Evolutionary conservation across 1,140 invertebrate genomes (phyloP).

Genomic region (Drosophila ohnishii): DNA sequence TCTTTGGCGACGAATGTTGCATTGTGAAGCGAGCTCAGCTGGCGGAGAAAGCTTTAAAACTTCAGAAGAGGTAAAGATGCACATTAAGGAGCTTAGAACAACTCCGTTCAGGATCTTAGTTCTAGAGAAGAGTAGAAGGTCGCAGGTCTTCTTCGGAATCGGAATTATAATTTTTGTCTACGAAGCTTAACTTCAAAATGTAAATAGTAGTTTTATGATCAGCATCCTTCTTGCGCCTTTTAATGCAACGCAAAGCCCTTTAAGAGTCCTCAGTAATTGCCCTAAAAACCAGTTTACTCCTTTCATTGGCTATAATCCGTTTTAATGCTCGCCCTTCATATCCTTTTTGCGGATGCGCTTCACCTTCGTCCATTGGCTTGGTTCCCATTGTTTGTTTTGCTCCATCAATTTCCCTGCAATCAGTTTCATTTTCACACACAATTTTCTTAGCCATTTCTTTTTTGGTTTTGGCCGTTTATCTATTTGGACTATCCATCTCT

Average conservation of each 20-base stretch:
- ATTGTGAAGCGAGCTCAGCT: slow-evolving; percentile 6
- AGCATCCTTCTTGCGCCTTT: background rate
- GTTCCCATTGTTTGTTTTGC: slow-evolving; percentile 30
- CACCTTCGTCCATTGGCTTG: slow-evolving; percentile 13
- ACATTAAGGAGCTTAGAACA: background rate
- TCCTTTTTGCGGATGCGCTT: slow-evolving; percentile 10
- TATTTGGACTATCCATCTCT: slow-evolving; percentile 54
- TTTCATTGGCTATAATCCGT: slow-evolving; percentile 29
- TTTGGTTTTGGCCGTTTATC: slow-evolving; percentile 49
- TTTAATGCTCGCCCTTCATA: slow-evolving; percentile 14
- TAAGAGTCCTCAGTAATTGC: background rate
- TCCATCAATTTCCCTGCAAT: slow-evolving; percentile 65
- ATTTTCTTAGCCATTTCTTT: slow-evolving; percentile 64
- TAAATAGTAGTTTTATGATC: background rate
- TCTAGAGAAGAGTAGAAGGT: background rate
- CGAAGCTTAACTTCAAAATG: background rate
- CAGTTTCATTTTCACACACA: slow-evolving; percentile 75
- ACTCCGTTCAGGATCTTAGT: no score
- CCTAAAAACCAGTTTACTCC: slow-evolving; percentile 8
- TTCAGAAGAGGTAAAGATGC: background rate
- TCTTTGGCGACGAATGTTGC: slow-evolving; percentile 44
- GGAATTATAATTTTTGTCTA: background rate
- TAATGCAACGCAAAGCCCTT: background rate
- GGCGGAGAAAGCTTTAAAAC: slow-evolving; percentile 10
- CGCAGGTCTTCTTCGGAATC: background rate